A percentile compares a stretch with the other conserved stretches of the same genome.
phyloP scores from a whole-genome alignment of 1,140 invertebrate genomes.

The Vanessa tameamea region DNA sequence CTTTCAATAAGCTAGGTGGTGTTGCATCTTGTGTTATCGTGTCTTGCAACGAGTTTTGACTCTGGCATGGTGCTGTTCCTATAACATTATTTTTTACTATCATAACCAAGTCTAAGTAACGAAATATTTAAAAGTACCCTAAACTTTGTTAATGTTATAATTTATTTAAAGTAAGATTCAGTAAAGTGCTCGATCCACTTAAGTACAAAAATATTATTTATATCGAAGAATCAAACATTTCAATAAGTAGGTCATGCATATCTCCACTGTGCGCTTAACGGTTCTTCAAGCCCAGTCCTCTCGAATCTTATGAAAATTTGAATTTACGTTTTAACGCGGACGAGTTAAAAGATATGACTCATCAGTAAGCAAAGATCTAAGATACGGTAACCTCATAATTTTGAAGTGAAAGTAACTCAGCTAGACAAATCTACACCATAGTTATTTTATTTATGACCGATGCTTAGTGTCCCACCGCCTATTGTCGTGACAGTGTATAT shows the following conservation, averaged over 20 bases:
- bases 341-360: slow-evolving; percentile 27
- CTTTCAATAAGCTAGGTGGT: slow-evolving; percentile 58
- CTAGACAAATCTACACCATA: slow-evolving; percentile 44
- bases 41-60: slow-evolving; percentile 36
- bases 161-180: no score
- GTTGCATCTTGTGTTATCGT: slow-evolving; percentile 42
- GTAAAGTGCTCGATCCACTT: no score
- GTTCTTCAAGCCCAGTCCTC: slow-evolving; percentile 56
- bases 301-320: slow-evolving; percentile 42
- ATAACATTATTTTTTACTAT: slow-evolving; percentile 14
- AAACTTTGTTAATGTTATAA: no score
- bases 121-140: no score
- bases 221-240: slow-evolving; percentile 42
- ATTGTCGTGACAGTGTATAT: slow-evolving; percentile 19
- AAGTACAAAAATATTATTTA: slow-evolving; percentile 34
- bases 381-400: slow-evolving; percentile 52
- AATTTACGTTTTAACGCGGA: slow-evolving; percentile 39
- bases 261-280: slow-evolving; percentile 60
- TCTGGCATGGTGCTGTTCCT: slow-evolving; percentile 53
- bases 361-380: slow-evolving; percentile 28
- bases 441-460: slow-evolving; percentile 41
- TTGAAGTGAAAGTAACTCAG: slow-evolving; percentile 56
- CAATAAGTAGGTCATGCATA: slow-evolving; percentile 62
- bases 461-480: slow-evolving; percentile 7
- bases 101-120: no score